phyloP scores from a whole-genome alignment of 2,888 invertebrate genomes.

The Alentia gelatinosa region DNA sequence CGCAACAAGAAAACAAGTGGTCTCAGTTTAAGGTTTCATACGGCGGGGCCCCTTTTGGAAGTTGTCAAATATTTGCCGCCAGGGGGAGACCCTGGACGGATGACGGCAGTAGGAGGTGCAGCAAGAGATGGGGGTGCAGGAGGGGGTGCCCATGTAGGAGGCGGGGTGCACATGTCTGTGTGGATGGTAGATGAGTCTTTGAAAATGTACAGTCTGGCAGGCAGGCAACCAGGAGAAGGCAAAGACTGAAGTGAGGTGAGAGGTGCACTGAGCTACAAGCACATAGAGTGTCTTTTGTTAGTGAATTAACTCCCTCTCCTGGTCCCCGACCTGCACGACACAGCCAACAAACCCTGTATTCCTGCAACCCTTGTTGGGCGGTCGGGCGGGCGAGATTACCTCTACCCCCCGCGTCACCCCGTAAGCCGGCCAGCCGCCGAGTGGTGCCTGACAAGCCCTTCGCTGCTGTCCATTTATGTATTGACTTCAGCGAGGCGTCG shows the following conservation, averaged over 20 bases:
- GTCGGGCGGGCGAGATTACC: neutral
- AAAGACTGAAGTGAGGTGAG: neutral
- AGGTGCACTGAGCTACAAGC: neutral
- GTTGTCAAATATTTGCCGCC: constrained; percentile 33
- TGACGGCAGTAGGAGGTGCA: neutral
- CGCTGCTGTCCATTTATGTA: constrained; percentile 2
- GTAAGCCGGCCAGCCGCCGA: neutral
- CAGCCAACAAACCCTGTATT: neutral
- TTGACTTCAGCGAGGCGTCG: constrained; percentile 17
- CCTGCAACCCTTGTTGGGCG: neutral
- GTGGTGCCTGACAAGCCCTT: constrained; percentile 38
- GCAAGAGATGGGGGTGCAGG: neutral
- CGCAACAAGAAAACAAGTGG: constrained; percentile 54
- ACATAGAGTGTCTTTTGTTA: constrained; percentile 15
- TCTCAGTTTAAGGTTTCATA: constrained; percentile 47
- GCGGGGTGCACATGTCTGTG: neutral
- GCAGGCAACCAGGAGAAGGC: neutral
- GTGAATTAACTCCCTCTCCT: neutral
- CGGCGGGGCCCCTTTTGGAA: neutral
- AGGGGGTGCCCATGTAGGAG: neutral
- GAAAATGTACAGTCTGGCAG: neutral
- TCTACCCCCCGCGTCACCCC: neutral
- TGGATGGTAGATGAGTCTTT: neutral
- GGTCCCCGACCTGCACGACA: neutral
- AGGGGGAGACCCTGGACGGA: neutral